These are phyloP conservation scores for Heliothis peltigera DNA, from an alignment of 2,888 invertebrate species.

Conservation along the genomic window DNA sequence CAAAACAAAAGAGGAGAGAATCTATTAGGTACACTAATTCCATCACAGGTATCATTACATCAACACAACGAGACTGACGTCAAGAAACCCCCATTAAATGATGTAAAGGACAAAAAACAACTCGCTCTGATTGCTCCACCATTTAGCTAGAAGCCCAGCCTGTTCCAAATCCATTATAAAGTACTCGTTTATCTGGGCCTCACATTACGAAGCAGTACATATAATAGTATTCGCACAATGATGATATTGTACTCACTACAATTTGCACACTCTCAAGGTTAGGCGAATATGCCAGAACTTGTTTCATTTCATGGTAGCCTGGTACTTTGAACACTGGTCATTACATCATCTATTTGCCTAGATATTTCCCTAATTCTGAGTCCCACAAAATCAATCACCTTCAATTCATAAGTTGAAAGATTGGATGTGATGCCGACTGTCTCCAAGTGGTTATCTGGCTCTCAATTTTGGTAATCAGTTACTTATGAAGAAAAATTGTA, in stretches of 20 bases:
- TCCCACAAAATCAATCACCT: too few relatives aligned
- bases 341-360: not conserved
- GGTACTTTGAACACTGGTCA: not conserved
- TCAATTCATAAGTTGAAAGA: too few relatives aligned
- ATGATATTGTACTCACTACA: not conserved
- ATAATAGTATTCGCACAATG: slow-evolving; percentile 12
- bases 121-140: not conserved
- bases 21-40: too few relatives aligned
- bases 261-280: slow-evolving; percentile 17
- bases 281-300: not conserved
- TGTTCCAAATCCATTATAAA: not conserved
- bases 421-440: too few relatives aligned
- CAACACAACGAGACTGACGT: too few relatives aligned
- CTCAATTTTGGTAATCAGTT: too few relatives aligned
- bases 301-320: not conserved
- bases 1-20: too few relatives aligned
- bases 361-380: not conserved
- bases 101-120: not conserved
- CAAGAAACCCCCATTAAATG: not conserved
- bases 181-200: slow-evolving; percentile 7
- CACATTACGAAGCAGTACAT: not conserved
- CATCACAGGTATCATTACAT: too few relatives aligned
- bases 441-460: too few relatives aligned
- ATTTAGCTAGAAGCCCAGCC: not conserved
- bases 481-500: too few relatives aligned